These are phyloP conservation scores for Argyra leucocephala DNA, from an alignment of 2,888 invertebrate genomes.

Conservation along the genomic window DNA sequence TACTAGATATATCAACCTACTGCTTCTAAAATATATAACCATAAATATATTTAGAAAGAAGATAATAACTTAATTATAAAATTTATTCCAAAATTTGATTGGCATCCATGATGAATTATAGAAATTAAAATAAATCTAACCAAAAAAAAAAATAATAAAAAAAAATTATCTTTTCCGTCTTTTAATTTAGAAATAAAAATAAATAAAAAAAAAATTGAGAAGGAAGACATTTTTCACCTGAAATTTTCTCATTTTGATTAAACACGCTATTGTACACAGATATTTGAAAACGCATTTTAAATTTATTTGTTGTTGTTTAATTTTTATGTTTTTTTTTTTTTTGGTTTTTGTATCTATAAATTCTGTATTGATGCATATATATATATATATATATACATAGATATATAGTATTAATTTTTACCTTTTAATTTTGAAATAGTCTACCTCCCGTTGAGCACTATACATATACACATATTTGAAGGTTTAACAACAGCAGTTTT, in stretches of 20 bases:
- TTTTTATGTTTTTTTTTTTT: no score
- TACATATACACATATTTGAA: no score
- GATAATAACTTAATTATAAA: slow-evolving; percentile 5
- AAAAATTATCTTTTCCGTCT: neutral
- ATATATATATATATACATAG: no score
- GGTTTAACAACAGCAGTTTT: no score
- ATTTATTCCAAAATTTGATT: neutral
- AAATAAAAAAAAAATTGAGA: no score
- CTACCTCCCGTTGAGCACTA: neutral
- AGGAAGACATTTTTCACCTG: neutral
- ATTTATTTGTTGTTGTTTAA: no score
- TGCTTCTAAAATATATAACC: neutral
- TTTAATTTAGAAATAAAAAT: neutral
- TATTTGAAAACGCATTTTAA: no score
- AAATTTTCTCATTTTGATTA: neutral
- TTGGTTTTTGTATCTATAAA: no score
- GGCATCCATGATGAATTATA: slow-evolving; percentile 6
- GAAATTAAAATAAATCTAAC: neutral
- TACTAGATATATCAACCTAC: slow-evolving; percentile 1
- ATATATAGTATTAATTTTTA: no score
- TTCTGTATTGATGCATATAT: no score
- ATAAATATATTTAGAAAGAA: neutral
- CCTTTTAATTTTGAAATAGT: neutral
- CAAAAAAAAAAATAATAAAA: neutral
- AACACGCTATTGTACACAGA: neutral